These are phyloP conservation scores for Notoglanidium macrostoma DNA, from an alignment of 2,797 vertebrate genomes.

Conservation along the genomic window DNA sequence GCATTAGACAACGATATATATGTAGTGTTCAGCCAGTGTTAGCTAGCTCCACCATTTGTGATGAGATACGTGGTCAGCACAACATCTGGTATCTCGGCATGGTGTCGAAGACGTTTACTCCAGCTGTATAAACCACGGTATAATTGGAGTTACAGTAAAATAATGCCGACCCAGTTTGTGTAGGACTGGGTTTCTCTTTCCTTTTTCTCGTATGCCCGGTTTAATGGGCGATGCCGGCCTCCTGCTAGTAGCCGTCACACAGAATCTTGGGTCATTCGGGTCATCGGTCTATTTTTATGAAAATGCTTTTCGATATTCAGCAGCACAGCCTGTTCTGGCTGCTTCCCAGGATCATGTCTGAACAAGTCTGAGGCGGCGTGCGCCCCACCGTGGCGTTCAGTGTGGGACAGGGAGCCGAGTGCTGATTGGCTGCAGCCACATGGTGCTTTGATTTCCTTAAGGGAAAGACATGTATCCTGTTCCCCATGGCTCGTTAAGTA, in stretches of 20 bases:
- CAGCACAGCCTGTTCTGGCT: background rate
- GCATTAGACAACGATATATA: background rate
- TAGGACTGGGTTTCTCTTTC: background rate
- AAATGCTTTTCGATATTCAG: constrained; percentile 41
- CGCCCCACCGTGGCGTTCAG: constrained; percentile 21
- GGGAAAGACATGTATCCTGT: background rate
- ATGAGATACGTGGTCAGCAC: background rate
- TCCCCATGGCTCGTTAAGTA: background rate
- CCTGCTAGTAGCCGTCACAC: constrained; percentile 6
- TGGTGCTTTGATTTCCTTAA: constrained; percentile 10
- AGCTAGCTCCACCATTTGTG: background rate
- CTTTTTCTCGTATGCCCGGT: background rate
- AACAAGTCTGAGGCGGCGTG: background rate
- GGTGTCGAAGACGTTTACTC: background rate
- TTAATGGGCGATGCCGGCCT: constrained; percentile 14
- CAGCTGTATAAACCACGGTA: background rate
- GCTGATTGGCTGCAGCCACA: background rate
- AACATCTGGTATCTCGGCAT: background rate
- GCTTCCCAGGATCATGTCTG: background rate
- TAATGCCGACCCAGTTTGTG: background rate
- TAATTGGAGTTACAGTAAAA: background rate
- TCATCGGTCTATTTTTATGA: constrained; percentile 41
- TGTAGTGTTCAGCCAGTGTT: background rate
- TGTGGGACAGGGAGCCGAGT: background rate
- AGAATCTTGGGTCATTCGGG: constrained; percentile 13